These are phyloP conservation scores for Eleutherodactylus coqui DNA, from an alignment of 2,797 vertebrate genomes.

Conservation along the genomic window DNA sequence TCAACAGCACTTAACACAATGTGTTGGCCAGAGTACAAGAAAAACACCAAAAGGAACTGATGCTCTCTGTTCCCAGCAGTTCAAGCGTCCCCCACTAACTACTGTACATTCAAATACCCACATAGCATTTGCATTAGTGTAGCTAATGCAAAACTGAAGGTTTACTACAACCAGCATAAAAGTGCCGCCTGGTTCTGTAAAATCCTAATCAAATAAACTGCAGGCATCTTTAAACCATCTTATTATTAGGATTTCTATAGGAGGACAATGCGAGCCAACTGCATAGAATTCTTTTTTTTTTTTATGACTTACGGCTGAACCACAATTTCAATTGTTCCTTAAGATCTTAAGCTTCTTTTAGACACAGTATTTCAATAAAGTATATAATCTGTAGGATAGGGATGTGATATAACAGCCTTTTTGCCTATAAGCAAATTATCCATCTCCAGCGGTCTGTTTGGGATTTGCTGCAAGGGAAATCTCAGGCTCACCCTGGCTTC, in stretches of 20 bases:
- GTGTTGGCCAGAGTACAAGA: conserved; percentile 26
- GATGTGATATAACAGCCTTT: no score
- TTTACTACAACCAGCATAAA: background rate
- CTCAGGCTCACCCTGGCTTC: no score
- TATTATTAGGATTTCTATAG: background rate
- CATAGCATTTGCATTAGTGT: conserved; percentile 30
- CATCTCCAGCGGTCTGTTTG: no score
- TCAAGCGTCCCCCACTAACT: conserved; percentile 8
- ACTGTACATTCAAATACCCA: conserved; percentile 1
- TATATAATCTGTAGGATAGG: no score
- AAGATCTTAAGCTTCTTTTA: no score
- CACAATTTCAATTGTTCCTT: no score
- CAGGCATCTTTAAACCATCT: background rate
- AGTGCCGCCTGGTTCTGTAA: background rate
- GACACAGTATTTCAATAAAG: no score
- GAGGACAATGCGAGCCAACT: background rate
- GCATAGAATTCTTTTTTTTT: no score
- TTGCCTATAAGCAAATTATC: no score
- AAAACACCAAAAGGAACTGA: conserved; percentile 10
- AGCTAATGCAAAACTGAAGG: conserved; percentile 10
- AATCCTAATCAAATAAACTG: background rate
- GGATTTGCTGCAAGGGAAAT: no score
- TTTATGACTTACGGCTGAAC: no score
- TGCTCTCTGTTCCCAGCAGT: conserved; percentile 36
- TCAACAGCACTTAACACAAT: conserved; percentile 22